A percentile compares a stretch with the other conserved stretches of the same genome.
These are phyloP conservation scores for Sinocyclocheilus maitianheensis DNA, from an alignment of 2,113 vertebrate genomes.

Conservation along the genomic window DNA sequence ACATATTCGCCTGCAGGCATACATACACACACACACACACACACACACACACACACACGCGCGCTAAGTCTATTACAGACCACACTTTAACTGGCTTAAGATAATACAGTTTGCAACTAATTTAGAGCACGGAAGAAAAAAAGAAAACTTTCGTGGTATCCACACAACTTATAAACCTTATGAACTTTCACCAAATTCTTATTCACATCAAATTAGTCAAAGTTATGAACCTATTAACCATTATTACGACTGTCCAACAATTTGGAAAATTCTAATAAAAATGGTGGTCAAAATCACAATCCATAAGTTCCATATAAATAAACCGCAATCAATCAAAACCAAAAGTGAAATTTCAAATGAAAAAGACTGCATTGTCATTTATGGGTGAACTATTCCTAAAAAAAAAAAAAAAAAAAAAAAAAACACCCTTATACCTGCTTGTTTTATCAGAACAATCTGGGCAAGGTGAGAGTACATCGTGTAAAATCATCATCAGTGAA, in stretches of 20 bases:
- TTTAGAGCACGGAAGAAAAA: neutral
- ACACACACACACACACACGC: neutral
- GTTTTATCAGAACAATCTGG: neutral
- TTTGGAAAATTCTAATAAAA: too few relatives aligned
- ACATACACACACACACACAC: neutral
- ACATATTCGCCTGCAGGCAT: constrained; percentile 7
- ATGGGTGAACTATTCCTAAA: neutral
- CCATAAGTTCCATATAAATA: too few relatives aligned
- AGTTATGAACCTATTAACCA: too few relatives aligned
- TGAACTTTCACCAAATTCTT: too few relatives aligned
- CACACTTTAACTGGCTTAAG: constrained; percentile 15
- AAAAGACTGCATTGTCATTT: neutral
- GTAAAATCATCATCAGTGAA: neutral
- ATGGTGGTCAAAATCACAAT: too few relatives aligned
- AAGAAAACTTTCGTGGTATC: neutral
- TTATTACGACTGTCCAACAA: too few relatives aligned
- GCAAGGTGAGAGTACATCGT: too few relatives aligned
- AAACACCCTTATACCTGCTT: neutral
- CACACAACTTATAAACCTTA: neutral
- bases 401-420: neutral
- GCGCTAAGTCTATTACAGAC: neutral
- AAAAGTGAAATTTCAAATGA: neutral
- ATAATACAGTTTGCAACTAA: constrained; percentile 1
- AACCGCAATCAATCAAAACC: too few relatives aligned
- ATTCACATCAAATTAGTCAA: too few relatives aligned